Evolutionary conservation across 2,113 vertebrate genomes (phyloP).

Genomic region (Rutilus rutilus): DNA sequence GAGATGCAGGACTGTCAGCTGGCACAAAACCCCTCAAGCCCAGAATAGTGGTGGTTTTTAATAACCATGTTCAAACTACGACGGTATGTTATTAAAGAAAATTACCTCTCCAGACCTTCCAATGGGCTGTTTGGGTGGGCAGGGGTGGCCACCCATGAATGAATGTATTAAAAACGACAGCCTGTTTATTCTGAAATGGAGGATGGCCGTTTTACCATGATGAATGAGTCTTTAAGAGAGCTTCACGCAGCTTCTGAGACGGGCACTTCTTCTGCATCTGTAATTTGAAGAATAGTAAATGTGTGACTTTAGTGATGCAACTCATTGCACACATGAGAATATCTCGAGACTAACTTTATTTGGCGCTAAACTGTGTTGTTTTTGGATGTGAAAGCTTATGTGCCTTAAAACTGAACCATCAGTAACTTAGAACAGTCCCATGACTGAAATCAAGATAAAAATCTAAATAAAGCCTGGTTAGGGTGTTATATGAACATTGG

Average conservation of each 20-base stretch:
- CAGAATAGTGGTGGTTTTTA: constrained; percentile 68
- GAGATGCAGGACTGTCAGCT: constrained; percentile 44
- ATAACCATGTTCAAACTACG: constrained; percentile 66
- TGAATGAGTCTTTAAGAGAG: constrained; percentile 60
- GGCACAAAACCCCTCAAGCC: constrained; percentile 50
- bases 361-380: constrained; percentile 4
- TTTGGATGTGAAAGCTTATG: constrained; percentile 17
- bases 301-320: constrained; percentile 1
- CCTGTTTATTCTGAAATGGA: constrained; percentile 71
- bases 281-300: background rate
- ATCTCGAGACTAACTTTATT: constrained; percentile 12
- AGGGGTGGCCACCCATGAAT: constrained; percentile 70
- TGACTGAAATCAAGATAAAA: constrained; percentile 31
- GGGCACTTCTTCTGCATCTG: constrained; percentile 29
- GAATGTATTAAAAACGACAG: constrained; percentile 58
- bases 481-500: constrained; percentile 31
- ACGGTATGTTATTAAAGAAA: constrained; percentile 70
- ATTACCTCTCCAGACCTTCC: constrained; percentile 65
- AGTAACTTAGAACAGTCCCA: constrained; percentile 22
- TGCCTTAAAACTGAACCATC: background rate
- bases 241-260: constrained; percentile 7
- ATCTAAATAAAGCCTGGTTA: constrained; percentile 29
- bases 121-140: constrained; percentile 66
- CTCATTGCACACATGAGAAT: background rate
- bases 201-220: constrained; percentile 63